phyloP scores from a whole-genome alignment of 1,140 invertebrate genomes.

The Reticulitermes speratus region DNA sequence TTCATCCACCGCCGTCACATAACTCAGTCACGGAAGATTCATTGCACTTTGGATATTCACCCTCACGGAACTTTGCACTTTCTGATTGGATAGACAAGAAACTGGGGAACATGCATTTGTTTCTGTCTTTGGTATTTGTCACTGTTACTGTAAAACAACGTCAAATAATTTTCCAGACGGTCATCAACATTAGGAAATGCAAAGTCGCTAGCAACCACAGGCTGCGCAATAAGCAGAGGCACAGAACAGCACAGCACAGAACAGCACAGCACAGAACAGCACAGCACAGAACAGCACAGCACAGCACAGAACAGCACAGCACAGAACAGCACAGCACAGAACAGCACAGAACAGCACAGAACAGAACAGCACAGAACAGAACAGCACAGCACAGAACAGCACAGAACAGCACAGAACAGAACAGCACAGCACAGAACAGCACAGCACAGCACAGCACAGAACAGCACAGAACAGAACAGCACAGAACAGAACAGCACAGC shows the following conservation, averaged over 20 bases:
- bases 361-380: background rate
- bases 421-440: too few species aligned
- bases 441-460: too few species aligned
- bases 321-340: background rate
- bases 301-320: background rate
- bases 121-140: background rate
- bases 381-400: background rate
- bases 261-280: too few species aligned
- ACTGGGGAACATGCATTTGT: background rate
- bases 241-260: background rate
- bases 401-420: background rate
- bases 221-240: background rate
- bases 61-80: background rate
- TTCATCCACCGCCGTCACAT: background rate
- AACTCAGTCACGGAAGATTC: slow-evolving; percentile 2
- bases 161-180: too few species aligned
- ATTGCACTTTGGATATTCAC: background rate
- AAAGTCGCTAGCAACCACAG: too few species aligned
- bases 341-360: background rate
- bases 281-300: background rate
- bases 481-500: too few species aligned
- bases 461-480: too few species aligned
- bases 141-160: too few species aligned
- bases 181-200: too few species aligned
- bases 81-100: background rate